Percentiles rank a stretch among this genome's conserved stretches.
Evolutionary conservation across 1,140 invertebrate species (phyloP).

Genomic region (Cyclargus thomasi): DNA sequence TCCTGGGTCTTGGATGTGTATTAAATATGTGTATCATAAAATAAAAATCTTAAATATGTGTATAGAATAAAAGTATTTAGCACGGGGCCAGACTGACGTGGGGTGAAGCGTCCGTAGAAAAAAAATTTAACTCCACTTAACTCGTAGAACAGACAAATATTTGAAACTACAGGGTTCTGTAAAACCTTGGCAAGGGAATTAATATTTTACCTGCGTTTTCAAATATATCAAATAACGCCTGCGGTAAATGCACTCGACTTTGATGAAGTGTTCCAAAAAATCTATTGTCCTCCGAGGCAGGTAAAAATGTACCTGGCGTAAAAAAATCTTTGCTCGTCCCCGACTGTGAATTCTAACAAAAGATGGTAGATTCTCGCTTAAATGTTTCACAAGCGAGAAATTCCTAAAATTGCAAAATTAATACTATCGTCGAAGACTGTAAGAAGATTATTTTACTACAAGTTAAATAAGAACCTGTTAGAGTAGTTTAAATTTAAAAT

Average conservation of each 20-base stretch:
- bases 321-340: background rate
- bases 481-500: background rate
- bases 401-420: background rate
- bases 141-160: background rate
- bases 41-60: too few species aligned
- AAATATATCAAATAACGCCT: slow-evolving; percentile 29
- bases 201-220: slow-evolving; percentile 24
- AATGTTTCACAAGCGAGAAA: background rate
- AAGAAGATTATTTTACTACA: background rate
- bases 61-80: too few species aligned
- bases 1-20: too few species aligned
- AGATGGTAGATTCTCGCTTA: background rate
- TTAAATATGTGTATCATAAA: too few species aligned
- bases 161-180: background rate
- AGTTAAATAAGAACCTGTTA: background rate
- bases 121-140: background rate
- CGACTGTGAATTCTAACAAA: background rate
- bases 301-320: slow-evolving; percentile 20
- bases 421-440: too few species aligned
- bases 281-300: slow-evolving; percentile 28
- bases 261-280: slow-evolving; percentile 29
- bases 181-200: background rate
- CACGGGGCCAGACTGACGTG: too few species aligned
- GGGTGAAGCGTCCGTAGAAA: background rate
- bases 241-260: slow-evolving; percentile 25